A percentile compares a stretch with the other conserved stretches of the same genome.
Evolutionary conservation across 2,888 invertebrate species (phyloP).

Genomic region (Amblyteles armatorius): DNA sequence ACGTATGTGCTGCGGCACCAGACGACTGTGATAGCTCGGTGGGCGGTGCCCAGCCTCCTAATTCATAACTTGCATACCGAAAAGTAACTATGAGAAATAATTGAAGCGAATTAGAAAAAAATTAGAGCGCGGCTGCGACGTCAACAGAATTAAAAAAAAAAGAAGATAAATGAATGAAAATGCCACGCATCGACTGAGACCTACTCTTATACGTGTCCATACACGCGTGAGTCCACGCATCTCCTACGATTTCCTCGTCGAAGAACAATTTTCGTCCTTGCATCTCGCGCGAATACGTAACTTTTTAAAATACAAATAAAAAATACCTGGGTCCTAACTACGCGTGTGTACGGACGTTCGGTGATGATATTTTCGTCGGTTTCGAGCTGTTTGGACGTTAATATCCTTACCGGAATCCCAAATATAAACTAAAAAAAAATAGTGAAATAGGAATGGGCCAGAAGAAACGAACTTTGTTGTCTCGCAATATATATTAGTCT

Average conservation of each 20-base stretch:
- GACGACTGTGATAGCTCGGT: constrained; percentile 85
- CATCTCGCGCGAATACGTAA: constrained; percentile 25
- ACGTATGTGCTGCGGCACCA: constrained; percentile 85
- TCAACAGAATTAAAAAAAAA: constrained; percentile 28
- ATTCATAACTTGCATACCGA: constrained; percentile 84
- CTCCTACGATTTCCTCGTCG: constrained; percentile 27
- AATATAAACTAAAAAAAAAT: constrained; percentile 57
- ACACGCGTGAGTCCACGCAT: constrained; percentile 65
- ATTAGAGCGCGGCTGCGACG: constrained; percentile 48
- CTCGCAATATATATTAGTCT: constrained; percentile 34
- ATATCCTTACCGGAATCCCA: constrained; percentile 55
- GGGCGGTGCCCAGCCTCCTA: constrained; percentile 85
- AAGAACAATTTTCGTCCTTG: constrained; percentile 44
- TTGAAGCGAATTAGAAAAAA: constrained; percentile 63
- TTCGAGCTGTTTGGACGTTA: constrained; percentile 13
- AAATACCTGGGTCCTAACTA: constrained; percentile 23
- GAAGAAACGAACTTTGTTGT: constrained; percentile 15
- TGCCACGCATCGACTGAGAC: constrained; percentile 64
- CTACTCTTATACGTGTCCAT: constrained; percentile 71
- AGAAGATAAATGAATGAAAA: constrained; percentile 51
- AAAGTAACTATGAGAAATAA: constrained; percentile 67
- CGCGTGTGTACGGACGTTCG: constrained; percentile 51
- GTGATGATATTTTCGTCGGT: constrained; percentile 23
- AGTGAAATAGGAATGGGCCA: constrained; percentile 69
- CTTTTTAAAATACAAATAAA: constrained; percentile 12